Evolutionary conservation across 2,113 vertebrate genomes (phyloP), one percentile per base, ranked within the genome.

Genomic region (Brachypodius melanocephalos): DNA sequence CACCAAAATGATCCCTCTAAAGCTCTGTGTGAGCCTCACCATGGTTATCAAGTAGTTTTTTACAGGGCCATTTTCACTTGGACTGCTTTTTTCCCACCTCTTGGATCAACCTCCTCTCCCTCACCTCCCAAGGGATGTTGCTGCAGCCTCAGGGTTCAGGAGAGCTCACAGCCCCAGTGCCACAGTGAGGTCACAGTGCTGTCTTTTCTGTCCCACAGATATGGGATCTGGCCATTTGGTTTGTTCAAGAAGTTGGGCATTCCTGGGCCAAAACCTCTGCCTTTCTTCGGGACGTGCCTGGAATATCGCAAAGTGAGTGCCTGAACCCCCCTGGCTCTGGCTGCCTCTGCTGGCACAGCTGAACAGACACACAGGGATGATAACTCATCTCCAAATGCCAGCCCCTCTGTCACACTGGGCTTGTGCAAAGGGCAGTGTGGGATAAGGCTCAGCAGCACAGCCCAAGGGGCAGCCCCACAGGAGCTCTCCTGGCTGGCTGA

Each of bases 221-320:
- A 98, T 4, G 95, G 98, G 8, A 94, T 62, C 46, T 98, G 97
- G 98, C 98, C 98, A 0, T 97, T 95, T 71, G 31, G 97, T 5
- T 5, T 98, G 11, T 98, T 98, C 88, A 98, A 94, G 87, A 98
- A 98, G 22, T 3, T 98, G 59, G 98, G 98, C 40, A 98, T 99
- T 80, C 90, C 96, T 0, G 98, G 98, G 88, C 99, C 99, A 21
- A 98, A 5, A 20, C 98, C 98, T 10, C 25, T 98, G 46, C 99
- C 98, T 45, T 98, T 98, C 85, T 0, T 99, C 1, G 99, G 99
- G 72, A 98, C 98, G 0, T 17, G 91, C 26, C 67, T 6, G 55
- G 12, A 62, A 88, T 98, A 97, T 92, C 97, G 94, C 79, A 97
- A 95, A 74, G 98, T 98, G 96, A 98, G 97, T 40, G 95, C 19